Conservation (phyloP, 2,888 invertebrate genomes). For the Galeruca laticollis region DNA sequence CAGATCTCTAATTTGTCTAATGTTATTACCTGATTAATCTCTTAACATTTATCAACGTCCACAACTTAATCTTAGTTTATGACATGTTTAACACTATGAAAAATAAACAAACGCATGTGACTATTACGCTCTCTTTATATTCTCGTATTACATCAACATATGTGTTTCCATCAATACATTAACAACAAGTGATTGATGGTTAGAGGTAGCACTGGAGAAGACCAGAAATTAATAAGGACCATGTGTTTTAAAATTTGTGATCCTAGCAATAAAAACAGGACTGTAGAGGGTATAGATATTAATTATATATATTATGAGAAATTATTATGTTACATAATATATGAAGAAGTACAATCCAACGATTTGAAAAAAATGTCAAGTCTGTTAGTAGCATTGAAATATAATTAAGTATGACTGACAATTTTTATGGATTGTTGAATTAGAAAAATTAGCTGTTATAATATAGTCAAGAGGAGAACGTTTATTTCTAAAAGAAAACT, state of each 20-base stretch:
- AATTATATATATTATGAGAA: background rate
- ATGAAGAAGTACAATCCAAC: no score
- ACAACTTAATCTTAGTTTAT: constrained; percentile 3
- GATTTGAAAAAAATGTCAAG: background rate
- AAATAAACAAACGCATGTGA: constrained; percentile 22
- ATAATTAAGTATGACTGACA: no score
- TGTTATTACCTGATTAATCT: constrained; percentile 15
- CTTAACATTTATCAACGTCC: constrained; percentile 8
- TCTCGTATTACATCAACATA: constrained; percentile 22
- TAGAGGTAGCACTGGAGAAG: background rate
- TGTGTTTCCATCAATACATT: constrained; percentile 15
- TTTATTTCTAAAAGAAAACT: no score
- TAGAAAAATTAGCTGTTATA: no score
- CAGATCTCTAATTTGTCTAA: background rate
- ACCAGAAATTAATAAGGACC: constrained; percentile 5
- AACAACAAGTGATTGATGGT: constrained; percentile 8
- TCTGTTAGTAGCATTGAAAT: no score
- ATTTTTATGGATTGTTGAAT: no score
- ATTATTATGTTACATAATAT: background rate
- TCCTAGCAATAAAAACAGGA: background rate
- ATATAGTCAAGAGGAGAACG: no score
- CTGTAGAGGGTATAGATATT: background rate
- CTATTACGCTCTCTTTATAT: constrained; percentile 7
- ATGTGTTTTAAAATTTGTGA: background rate
- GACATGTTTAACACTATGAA: constrained; percentile 16